Base-by-base conservation (phyloP, 2,113 vertebrate genomes). In the Pteronura brasiliensis region DNA sequence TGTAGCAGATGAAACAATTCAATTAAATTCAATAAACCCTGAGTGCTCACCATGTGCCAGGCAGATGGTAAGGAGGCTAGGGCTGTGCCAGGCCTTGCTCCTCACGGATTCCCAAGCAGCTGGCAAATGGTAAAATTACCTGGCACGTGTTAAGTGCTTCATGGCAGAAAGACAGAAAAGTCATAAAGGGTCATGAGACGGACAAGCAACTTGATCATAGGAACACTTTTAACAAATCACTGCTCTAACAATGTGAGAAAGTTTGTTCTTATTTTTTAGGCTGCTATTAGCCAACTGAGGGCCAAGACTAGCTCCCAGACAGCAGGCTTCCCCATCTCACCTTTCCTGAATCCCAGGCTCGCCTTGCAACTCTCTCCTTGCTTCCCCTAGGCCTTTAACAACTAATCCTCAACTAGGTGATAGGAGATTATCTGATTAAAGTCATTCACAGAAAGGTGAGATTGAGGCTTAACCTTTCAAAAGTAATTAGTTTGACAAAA, bases 351-450 rank as follows among this genome's bases (percentile, higher is more conserved):
- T 23, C 49, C 52, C 69, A 31, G 39, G 63, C 49, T 17, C 36
- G 12, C 23, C 42, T 61, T 52, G 23, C 34, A 76, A 12, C 42
- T n/a, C 80, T 63, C 79, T 83, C 39, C 65, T 69, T 1, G 29
- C 25, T 47, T 80, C 59, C 31, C 69, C 29, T 25, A 72, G 81
- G 59, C 82, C 71, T 93, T 36, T 13, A 52, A 29, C 36, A 21
- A 84, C 67, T 93, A 96, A 97, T 88, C 89, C 82, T 81, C 81
- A 55, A 11, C 59, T 57, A 95, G 86, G 92, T 87, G 88, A 93
- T 72, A 76, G 82, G 91, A 88, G 97, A 96, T 96, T 93, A 97
- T 96, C 95, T 95, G 91, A 95, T 95, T 97, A 93, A 94, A 96
- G 93, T 91, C 77, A 89, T 97, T 97, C 87, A 59, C 96, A 97